Conservation (phyloP, 2,888 invertebrate genomes). For the Volucella bombylans region DNA sequence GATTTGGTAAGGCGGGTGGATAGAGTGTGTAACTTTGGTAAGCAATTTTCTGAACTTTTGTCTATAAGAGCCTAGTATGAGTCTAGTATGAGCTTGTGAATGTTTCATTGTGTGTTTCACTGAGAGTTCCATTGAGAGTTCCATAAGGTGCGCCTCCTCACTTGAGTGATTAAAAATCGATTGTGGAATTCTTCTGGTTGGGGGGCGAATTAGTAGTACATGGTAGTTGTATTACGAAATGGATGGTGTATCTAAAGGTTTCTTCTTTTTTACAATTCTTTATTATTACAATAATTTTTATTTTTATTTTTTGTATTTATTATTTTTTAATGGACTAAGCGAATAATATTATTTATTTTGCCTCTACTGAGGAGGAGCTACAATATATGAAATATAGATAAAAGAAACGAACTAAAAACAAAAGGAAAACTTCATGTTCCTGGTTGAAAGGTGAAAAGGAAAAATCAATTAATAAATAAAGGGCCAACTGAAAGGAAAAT, state of each 20-base stretch:
- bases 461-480: no score
- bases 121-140: no score
- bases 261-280: not conserved
- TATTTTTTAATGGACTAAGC: conserved; percentile 46
- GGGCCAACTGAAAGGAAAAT: conserved; percentile 14
- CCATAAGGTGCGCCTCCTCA: no score
- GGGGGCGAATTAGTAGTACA: no score
- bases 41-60: conserved; percentile 9
- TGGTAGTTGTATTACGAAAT: no score
- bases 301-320: conserved; percentile 24
- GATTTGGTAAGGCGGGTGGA: conserved; percentile 18
- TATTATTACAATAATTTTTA: conserved; percentile 23
- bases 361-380: conserved; percentile 60
- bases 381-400: conserved; percentile 20
- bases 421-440: no score
- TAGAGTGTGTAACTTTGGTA: conserved; percentile 32
- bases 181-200: no score
- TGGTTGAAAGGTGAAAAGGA: no score
- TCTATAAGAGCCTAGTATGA: conserved; percentile 1
- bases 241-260: no score
- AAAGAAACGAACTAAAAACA: no score
- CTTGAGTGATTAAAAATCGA: no score
- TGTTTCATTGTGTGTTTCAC: no score
- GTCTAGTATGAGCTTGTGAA: not conserved
- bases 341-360: conserved; percentile 49